These are phyloP conservation scores for Lasioglossum calceatum DNA, from an alignment of 2,888 invertebrate genomes.

Conservation along the genomic window DNA sequence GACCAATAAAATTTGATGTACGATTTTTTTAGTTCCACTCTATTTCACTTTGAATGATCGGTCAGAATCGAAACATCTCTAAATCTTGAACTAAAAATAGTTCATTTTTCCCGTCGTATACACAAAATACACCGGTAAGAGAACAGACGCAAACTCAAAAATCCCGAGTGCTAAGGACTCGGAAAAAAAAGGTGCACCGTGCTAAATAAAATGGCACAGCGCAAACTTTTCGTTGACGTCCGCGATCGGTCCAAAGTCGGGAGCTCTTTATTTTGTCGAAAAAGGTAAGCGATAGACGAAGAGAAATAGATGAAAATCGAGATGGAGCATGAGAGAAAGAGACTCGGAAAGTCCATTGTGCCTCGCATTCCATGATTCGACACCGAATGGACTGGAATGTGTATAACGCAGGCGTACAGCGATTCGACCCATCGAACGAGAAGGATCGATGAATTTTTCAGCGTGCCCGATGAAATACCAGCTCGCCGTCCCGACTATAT, in stretches of 20 bases:
- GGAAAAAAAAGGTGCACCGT: background rate
- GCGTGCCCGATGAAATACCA: slow-evolving; percentile 1
- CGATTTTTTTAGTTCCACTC: background rate
- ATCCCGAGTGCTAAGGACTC: background rate
- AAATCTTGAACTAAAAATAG: background rate
- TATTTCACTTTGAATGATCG: background rate
- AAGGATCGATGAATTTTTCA: slow-evolving; percentile 32
- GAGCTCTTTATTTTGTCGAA: background rate
- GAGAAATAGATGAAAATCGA: background rate
- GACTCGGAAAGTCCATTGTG: background rate
- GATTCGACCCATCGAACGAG: slow-evolving; percentile 9
- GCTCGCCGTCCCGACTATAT: slow-evolving; percentile 2
- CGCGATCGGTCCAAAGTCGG: background rate
- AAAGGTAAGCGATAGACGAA: background rate
- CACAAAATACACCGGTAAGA: background rate
- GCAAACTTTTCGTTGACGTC: background rate
- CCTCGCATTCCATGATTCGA: slow-evolving; percentile 1
- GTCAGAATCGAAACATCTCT: background rate
- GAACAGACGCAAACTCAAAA: background rate
- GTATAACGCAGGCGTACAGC: slow-evolving; percentile 9
- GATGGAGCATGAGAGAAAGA: background rate
- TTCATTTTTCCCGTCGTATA: background rate
- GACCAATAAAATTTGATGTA: background rate
- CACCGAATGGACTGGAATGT: background rate
- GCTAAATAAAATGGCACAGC: background rate